A percentile compares a stretch with the other conserved stretches of the same genome.
These are phyloP conservation scores for Calephelis perditalis DNA, from an alignment of 2,888 invertebrate species.

Conservation along the genomic window DNA sequence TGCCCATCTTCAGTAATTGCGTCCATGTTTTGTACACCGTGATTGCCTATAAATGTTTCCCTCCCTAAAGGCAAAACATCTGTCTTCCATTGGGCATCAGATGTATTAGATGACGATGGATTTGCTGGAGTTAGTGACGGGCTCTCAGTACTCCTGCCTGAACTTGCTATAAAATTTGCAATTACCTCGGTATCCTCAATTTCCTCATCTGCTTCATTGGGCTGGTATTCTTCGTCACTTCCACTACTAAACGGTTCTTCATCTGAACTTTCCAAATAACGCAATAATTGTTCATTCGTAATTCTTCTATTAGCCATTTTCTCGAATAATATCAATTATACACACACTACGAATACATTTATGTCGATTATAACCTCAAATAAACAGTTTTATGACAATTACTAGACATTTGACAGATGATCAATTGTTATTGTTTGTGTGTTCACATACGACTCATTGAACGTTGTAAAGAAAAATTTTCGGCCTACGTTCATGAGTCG, in stretches of 20 bases:
- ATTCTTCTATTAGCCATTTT: conserved; percentile 16
- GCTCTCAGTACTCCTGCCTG: conserved; percentile 18
- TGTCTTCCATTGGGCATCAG: conserved; percentile 13
- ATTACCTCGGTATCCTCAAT: conserved; percentile 28
- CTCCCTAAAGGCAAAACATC: conserved; percentile 27
- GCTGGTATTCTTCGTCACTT: conserved; percentile 29
- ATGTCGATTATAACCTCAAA: conserved; percentile 4
- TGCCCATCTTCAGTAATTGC: conserved; percentile 24
- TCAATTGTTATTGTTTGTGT: conserved; percentile 9
- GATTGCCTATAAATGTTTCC: conserved; percentile 25
- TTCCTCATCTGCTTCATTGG: conserved; percentile 25
- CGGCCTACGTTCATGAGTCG: conserved; percentile 3
- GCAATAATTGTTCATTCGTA: conserved; percentile 24
- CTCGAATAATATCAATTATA: background rate
- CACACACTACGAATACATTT: background rate
- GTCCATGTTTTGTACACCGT: conserved; percentile 27
- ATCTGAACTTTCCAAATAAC: conserved; percentile 28
- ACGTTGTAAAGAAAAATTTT: conserved; percentile 1
- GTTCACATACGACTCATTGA: conserved; percentile 13
- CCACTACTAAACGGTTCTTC: conserved; percentile 23
- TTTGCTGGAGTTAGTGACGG: conserved; percentile 28
- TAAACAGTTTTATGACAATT: conserved; percentile 3
- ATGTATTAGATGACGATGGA: conserved; percentile 14
- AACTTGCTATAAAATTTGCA: conserved; percentile 19
- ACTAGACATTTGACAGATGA: conserved; percentile 10